phyloP scores from a whole-genome alignment of 1,140 invertebrate genomes.

The Theocolax elegans region DNA sequence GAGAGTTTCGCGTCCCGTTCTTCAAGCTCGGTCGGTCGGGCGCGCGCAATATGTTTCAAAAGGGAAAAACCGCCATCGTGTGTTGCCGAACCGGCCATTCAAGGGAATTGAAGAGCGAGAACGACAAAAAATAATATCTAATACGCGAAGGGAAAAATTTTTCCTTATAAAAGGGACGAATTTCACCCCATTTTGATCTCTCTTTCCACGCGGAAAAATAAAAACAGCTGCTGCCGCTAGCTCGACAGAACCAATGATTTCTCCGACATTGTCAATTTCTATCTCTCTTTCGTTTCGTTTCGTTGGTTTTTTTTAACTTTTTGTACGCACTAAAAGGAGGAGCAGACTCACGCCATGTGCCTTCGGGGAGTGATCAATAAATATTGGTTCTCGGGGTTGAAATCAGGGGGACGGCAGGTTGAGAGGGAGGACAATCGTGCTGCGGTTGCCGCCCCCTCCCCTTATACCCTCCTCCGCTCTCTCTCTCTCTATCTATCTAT shows the following conservation, averaged over 20 bases:
- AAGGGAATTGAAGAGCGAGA: not conserved
- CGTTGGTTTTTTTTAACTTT: slow-evolving; percentile 16
- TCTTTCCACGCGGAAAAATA: slow-evolving; percentile 7
- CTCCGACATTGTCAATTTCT: not conserved
- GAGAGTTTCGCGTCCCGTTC: not conserved
- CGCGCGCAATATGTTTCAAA: slow-evolving; percentile 18
- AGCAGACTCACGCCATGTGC: slow-evolving; percentile 1
- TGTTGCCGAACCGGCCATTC: not conserved
- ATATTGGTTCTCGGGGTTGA: slow-evolving; percentile 65
- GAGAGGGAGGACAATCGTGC: slow-evolving; percentile 59
- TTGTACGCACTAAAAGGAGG: not conserved
- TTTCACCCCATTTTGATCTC: slow-evolving; percentile 2
- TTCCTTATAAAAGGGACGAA: not conserved
- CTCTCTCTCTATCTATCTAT: slow-evolving; percentile 25
- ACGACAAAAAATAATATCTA: not conserved
- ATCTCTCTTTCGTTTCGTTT: not conserved
- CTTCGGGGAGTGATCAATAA: slow-evolving; percentile 63
- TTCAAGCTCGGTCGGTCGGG: not conserved
- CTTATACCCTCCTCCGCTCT: slow-evolving; percentile 39
- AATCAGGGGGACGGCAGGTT: slow-evolving; percentile 53
- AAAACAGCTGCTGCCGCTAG: slow-evolving; percentile 20
- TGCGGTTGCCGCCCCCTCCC: slow-evolving; percentile 68
- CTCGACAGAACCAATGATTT: not conserved
- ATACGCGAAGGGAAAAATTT: slow-evolving; percentile 13
- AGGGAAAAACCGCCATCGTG: slow-evolving; percentile 9